Base-by-base conservation (phyloP, 2,113 vertebrate genomes). In the Syngnathus scovelli region DNA sequence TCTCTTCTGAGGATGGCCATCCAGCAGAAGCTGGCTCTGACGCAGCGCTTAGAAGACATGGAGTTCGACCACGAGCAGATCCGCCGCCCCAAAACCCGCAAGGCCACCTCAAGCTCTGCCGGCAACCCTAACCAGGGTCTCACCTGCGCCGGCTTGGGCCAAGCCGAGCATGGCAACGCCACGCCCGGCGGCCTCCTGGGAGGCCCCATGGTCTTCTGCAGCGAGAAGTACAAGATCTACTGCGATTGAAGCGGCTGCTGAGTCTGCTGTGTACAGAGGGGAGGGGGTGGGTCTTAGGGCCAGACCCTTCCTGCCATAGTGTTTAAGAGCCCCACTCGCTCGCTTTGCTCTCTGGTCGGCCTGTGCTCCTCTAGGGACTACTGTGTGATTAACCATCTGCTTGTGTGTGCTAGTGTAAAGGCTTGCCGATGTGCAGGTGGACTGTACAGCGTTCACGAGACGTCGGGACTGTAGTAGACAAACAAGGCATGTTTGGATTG, bases 21-120 rank as follows among this genome's bases (percentile, higher is more conserved):
- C 88, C 97, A 99, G 89, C 97, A 99, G 93, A 99, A 99, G 85
- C 91, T 99, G 83, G 97, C 96, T 0, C 86, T 99, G 82, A 99
- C 97, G 0, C 97, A 99, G 90, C 94, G 97, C 23, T 89, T 99
- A 83, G 97, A 99, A 72, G 95, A 98, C 78, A 83, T 99, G 64
- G 97, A 99, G 90, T 92, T 92, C 4, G 94, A 98, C 84, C 92
- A 95, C 0, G 96, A 99, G 90, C 94, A 97, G 90, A 82, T 89
- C 80, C 94, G 94, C 75, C 91, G 96, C 52, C 92, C 90, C 69
- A 98, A 93, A 83, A 84, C 69, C n/a, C 88, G 88, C 68, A 86
- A 70, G 66, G 76, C 76, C 1, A 7, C 80, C 16, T 1, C 9
- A 18, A 12, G 86, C 7, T 67, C 92, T 19, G 2, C 90, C 83